Conservation (phyloP, 2,888 invertebrate species). For the Elaeidobius kamerunicus region DNA sequence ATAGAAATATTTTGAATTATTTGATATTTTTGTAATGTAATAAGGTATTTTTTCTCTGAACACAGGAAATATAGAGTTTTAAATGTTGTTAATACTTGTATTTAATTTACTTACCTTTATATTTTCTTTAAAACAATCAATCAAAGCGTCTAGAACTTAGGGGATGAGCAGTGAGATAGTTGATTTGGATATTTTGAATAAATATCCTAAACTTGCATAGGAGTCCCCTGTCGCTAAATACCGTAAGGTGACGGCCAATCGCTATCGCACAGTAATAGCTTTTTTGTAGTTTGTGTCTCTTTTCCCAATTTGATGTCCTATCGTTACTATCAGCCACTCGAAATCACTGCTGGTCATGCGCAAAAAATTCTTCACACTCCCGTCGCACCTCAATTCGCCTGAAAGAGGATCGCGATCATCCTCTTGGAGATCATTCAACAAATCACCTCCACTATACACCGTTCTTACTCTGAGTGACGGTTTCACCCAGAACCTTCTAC, state of each 20-base stretch:
- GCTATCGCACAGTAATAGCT: background rate
- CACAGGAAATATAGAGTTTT: no score
- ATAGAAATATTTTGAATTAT: no score
- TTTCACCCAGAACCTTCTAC: no score
- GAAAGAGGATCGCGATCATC: background rate
- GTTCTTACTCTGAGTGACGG: no score
- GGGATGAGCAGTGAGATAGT: background rate
- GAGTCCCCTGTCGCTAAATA: background rate
- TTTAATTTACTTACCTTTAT: background rate
- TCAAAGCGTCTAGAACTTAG: background rate
- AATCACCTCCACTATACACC: background rate
- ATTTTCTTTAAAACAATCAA: background rate
- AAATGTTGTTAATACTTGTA: no score
- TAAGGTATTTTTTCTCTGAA: no score
- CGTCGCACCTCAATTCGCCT: background rate
- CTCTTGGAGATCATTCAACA: background rate
- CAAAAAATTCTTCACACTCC: background rate
- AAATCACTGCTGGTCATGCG: background rate
- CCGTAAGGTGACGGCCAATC: background rate
- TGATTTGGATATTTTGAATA: background rate
- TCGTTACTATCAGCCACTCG: background rate
- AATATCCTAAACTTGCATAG: background rate
- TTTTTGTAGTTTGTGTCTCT: background rate
- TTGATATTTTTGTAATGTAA: no score
- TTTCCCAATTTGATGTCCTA: background rate